Percentiles rank a stretch among this genome's conserved stretches.
These are phyloP conservation scores for Adineta ricciae DNA, from an alignment of 2,888 invertebrate species.

Conservation along the genomic window DNA sequence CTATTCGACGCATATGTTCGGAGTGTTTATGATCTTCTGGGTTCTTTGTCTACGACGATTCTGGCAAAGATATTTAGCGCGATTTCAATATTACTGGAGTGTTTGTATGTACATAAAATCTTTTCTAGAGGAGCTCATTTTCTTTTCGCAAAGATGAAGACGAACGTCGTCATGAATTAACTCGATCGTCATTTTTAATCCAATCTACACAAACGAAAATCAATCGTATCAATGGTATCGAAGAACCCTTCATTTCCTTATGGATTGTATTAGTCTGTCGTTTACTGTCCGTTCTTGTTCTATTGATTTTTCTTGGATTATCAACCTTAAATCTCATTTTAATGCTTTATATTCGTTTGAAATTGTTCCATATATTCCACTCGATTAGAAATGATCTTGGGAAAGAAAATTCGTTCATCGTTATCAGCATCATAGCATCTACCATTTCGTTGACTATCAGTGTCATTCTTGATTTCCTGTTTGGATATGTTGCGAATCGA, in stretches of 20 bases:
- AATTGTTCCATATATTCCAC: neutral
- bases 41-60: neutral
- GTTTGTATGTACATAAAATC: neutral
- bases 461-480: neutral
- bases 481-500: neutral
- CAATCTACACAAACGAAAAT: neutral
- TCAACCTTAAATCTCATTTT: neutral
- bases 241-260: constrained; percentile 29
- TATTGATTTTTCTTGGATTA: neutral
- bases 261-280: constrained; percentile 7
- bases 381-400: neutral
- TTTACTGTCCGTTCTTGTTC: constrained; percentile 26
- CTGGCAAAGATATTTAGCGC: constrained; percentile 9
- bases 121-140: neutral
- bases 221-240: neutral
- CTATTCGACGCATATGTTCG: neutral
- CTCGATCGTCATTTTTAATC: neutral
- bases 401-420: neutral
- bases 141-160: neutral
- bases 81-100: constrained; percentile 11
- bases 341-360: neutral
- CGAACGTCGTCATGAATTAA: neutral
- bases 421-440: neutral
- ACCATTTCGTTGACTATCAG: neutral
- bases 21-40: neutral